These are phyloP conservation scores for Apis dorsata DNA, from an alignment of 1,140 invertebrate species.

Conservation along the genomic window DNA sequence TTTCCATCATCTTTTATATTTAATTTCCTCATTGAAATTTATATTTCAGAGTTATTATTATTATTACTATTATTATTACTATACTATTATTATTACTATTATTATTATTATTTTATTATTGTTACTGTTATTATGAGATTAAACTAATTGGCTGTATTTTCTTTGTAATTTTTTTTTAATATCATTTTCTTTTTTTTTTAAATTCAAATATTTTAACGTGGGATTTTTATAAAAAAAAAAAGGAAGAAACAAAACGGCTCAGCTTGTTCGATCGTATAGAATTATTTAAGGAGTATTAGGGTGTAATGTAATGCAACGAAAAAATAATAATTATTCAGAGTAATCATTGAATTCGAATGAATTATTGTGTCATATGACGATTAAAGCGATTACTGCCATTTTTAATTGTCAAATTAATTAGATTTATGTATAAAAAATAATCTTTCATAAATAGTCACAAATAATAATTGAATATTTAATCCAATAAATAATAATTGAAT, in stretches of 20 bases:
- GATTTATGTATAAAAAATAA: neutral
- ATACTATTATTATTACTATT: neutral
- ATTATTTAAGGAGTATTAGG: constrained; percentile 14
- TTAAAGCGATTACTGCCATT: constrained; percentile 37
- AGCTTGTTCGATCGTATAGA: constrained; percentile 1
- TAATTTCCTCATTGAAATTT: constrained; percentile 2
- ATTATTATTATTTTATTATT: neutral
- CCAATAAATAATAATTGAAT: too few species aligned
- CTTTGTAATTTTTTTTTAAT: neutral
- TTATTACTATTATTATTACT: neutral
- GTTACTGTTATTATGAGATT: constrained; percentile 6
- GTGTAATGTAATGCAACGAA: constrained; percentile 46
- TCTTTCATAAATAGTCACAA: neutral
- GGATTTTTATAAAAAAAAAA: neutral
- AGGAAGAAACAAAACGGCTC: neutral
- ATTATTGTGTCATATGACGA: neutral
- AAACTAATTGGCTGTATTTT: neutral
- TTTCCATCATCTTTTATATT: neutral
- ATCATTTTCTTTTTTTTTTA: neutral
- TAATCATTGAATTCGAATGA: constrained; percentile 35
- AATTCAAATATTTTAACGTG: too few species aligned
- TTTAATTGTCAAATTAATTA: constrained; percentile 11
- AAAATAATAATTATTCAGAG: constrained; percentile 16
- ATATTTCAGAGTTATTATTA: neutral
- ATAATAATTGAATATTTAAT: neutral